These are phyloP conservation scores for Apantesis nais DNA, from an alignment of 2,888 invertebrate genomes.

Conservation along the genomic window DNA sequence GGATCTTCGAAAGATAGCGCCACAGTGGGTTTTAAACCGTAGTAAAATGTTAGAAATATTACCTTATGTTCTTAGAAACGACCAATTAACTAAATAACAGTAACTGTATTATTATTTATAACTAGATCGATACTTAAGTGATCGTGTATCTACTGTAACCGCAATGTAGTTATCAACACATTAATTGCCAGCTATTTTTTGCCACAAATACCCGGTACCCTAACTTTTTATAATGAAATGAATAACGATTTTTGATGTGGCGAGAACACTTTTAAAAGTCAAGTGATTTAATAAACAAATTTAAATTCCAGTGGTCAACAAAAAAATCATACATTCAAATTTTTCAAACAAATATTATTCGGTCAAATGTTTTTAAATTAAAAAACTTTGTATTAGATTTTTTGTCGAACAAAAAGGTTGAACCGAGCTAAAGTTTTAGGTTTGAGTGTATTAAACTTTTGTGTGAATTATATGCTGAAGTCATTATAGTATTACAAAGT, in stretches of 20 bases:
- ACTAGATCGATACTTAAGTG: too few relatives aligned
- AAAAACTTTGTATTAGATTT: not conserved
- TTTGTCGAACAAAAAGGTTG: conserved; percentile 5
- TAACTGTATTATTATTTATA: too few relatives aligned
- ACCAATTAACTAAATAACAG: too few relatives aligned
- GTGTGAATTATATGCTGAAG: not conserved
- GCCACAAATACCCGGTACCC: too few relatives aligned
- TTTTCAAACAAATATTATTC: not conserved
- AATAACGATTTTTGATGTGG: not conserved
- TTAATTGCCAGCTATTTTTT: too few relatives aligned
- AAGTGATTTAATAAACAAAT: not conserved
- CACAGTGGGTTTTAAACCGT: too few relatives aligned
- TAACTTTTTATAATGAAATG: too few relatives aligned
- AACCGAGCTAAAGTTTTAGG: not conserved
- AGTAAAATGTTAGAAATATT: too few relatives aligned
- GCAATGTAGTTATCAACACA: too few relatives aligned
- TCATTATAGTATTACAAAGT: not conserved
- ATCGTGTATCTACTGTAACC: too few relatives aligned
- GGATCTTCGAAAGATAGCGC: too few relatives aligned
- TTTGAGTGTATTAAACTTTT: not conserved
- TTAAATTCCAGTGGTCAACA: not conserved
- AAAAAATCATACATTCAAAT: not conserved
- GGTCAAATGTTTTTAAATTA: not conserved
- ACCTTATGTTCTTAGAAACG: too few relatives aligned
- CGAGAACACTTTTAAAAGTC: not conserved